phyloP scores from a whole-genome alignment of 1,140 invertebrate species.

The Wiebesia pumilae region DNA sequence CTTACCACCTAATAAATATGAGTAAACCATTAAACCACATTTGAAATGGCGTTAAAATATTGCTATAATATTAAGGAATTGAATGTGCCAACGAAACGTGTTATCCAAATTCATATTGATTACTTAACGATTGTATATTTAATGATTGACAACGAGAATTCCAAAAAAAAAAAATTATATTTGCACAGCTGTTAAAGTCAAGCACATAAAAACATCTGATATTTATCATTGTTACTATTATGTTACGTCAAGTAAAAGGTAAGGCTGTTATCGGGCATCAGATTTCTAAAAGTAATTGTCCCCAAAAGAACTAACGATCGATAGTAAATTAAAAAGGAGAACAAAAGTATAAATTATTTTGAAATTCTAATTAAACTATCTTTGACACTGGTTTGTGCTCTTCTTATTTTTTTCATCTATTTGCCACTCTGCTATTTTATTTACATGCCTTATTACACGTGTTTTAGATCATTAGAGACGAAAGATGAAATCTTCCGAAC shows the following conservation, averaged over 20 bases:
- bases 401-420: neutral
- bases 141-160: neutral
- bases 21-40: neutral
- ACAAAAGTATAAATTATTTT: too few relatives aligned
- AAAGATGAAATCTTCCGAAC: neutral
- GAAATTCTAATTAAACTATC: neutral
- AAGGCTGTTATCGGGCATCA: neutral
- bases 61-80: neutral
- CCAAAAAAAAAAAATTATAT: neutral
- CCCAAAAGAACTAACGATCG: neutral
- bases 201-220: neutral
- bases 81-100: neutral
- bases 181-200: neutral
- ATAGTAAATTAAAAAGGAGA: neutral
- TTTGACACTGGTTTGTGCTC: neutral
- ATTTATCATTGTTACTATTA: neutral
- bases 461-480: neutral
- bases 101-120: neutral
- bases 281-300: neutral
- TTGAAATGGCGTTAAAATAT: neutral
- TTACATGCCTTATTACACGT: neutral
- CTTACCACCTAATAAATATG: neutral
- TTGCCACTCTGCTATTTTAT: neutral
- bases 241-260: neutral
- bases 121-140: neutral